Conservation (phyloP, 2,797 vertebrate genomes). For the Rallus crepitans region DNA sequence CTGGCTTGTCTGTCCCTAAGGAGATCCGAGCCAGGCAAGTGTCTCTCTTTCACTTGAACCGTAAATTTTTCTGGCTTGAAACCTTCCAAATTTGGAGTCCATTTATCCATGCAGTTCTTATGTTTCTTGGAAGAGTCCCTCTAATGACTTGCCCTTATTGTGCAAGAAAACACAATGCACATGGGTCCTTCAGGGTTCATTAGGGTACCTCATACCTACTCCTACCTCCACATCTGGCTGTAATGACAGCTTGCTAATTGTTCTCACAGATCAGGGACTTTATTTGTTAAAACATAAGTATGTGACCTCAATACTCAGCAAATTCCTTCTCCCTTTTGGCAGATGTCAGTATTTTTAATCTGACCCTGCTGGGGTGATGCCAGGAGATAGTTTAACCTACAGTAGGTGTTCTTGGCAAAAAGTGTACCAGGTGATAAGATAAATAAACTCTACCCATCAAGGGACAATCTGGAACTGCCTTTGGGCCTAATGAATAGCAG, state of each 20-base stretch:
- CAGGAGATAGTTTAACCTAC: not conserved
- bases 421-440: not conserved
- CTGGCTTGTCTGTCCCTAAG: not conserved
- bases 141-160: not conserved
- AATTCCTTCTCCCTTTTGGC: slow-evolving; percentile 45
- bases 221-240: slow-evolving; percentile 21
- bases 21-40: slow-evolving; percentile 11
- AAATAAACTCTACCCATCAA: not conserved
- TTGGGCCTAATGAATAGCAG: not conserved
- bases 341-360: not conserved
- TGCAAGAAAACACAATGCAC: not conserved
- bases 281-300: slow-evolving; percentile 20
- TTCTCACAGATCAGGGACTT: slow-evolving; percentile 7
- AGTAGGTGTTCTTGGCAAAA: slow-evolving; percentile 24
- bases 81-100: not conserved
- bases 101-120: not conserved
- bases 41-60: not conserved
- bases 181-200: not conserved
- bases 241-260: slow-evolving; percentile 22
- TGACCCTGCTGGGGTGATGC: not conserved
- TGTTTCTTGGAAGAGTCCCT: not conserved
- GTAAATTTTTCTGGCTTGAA: not conserved
- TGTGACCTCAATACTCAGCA: slow-evolving; percentile 36
- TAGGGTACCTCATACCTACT: not conserved
- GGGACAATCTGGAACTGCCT: not conserved